phyloP scores from a whole-genome alignment of 1,140 invertebrate species.

The Ceratosolen solmsi region DNA sequence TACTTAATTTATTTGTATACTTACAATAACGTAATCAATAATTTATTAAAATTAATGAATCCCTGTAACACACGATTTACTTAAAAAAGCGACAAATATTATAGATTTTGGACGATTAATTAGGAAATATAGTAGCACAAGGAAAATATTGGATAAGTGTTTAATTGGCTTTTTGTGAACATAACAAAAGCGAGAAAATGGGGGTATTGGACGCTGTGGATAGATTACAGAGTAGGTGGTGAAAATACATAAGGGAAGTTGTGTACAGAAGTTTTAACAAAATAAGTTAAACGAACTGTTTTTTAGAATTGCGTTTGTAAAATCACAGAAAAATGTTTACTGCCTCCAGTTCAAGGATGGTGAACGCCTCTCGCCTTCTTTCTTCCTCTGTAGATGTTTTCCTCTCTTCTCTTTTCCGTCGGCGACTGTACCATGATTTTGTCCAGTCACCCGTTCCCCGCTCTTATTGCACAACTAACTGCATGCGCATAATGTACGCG shows the following conservation, averaged over 20 bases:
- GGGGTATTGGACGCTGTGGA: no score
- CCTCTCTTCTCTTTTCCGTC: background rate
- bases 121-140: no score
- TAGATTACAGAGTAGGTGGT: background rate
- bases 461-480: conserved; percentile 10
- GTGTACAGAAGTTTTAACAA: no score
- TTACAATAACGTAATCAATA: no score
- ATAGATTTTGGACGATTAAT: no score
- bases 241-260: background rate
- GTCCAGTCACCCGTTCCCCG: conserved; percentile 9
- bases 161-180: no score
- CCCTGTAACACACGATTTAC: no score
- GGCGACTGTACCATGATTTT: background rate
- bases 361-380: background rate
- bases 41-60: no score
- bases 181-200: no score
- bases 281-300: background rate
- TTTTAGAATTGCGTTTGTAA: background rate
- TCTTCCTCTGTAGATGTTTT: background rate
- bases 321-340: background rate
- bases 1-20: no score
- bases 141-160: no score
- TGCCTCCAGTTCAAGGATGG: conserved; percentile 36
- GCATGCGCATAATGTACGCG: conserved; percentile 15
- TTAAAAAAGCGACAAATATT: no score